These are phyloP conservation scores for Anoplophora glabripennis DNA, from an alignment of 1,140 invertebrate species.

Conservation along the genomic window DNA sequence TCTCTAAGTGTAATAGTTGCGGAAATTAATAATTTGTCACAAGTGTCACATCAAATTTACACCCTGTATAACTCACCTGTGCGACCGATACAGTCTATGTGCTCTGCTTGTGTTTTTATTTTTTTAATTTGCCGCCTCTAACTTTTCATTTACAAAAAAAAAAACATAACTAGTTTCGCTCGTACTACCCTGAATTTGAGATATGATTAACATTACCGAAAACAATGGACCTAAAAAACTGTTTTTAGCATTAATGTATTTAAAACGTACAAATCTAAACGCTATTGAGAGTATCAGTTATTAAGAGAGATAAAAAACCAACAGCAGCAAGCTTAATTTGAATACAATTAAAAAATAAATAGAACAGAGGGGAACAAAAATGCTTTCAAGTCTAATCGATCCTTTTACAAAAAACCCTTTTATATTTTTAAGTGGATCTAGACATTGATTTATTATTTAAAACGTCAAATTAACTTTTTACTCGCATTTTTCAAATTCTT, in stretches of 20 bases:
- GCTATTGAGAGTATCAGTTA: conserved; percentile 6
- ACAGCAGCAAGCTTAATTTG: conserved; percentile 16
- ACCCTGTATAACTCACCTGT: no score
- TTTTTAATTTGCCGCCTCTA: no score
- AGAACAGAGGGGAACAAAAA: conserved; percentile 30
- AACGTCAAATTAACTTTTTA: conserved; percentile 25
- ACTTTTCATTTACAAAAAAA: no score
- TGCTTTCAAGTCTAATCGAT: conserved; percentile 31
- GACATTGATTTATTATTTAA: conserved; percentile 34
- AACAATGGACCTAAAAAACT: no score
- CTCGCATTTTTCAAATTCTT: not conserved
- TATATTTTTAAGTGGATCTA: conserved; percentile 37
- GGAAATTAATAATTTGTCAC: no score
- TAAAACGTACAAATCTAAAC: conserved; percentile 2
- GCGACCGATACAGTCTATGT: no score
- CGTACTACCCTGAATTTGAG: no score
- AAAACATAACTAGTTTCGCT: no score
- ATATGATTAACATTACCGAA: no score
- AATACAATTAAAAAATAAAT: conserved; percentile 36
- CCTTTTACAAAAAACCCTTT: conserved; percentile 32
- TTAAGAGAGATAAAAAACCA: conserved; percentile 12
- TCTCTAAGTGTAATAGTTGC: no score
- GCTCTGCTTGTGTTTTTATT: no score
- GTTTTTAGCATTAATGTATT: not conserved
- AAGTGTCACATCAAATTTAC: no score